Base-by-base conservation (phyloP, 2,797 vertebrate species). In the Tragopan temminckii region DNA sequence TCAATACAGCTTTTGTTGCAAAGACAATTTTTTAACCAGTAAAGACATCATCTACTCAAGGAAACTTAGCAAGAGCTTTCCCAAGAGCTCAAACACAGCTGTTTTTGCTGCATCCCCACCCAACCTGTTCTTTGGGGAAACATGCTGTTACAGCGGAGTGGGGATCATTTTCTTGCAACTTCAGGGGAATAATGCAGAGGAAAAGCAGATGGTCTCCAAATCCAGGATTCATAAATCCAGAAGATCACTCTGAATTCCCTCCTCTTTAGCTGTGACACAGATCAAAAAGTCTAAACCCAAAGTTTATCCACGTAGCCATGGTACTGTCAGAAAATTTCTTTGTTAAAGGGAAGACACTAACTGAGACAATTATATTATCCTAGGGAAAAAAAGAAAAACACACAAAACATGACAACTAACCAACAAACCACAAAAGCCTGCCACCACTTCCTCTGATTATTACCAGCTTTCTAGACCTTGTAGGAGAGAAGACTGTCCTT, bases 21-120 rank as follows among this genome's bases (percentile, higher is more conserved):
- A 86, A 16, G 83, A 21, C 23, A 62, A 61, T 43, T 68, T 85
- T 86, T 91, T 77, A 86, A 69, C 40, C 76, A 46, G 40, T 42
- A 78, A 85, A 63, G 46, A 61, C 17, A 76, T 31, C 13, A 64
- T 94, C 70, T 77, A 86, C 33, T 86, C 17, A 57, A 67, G 69
- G 59, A 80, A 92, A 94, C 84, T 36, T 12, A 84, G 67, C 55
- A 80, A 57, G 61, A 89, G 91, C n/a, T 91, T 89, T 16, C 19
- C 20, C 52, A 18, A 63, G 72, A 91, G 76, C 69, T 88, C 31
- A 83, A 84, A 83, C 52, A 64, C 46, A 88, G 71, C 71, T 93
- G 71, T 14, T 8, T 20, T 61, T 61, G 67, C 48, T 69, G 68
- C 46, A 29, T 25, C 80, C 21, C 33, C 48, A 70, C 40, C 25